A percentile compares a stretch with the other conserved stretches of the same genome.
Evolutionary conservation across 2,113 vertebrate genomes (phyloP).

Genomic region (Crotalus viridis): DNA sequence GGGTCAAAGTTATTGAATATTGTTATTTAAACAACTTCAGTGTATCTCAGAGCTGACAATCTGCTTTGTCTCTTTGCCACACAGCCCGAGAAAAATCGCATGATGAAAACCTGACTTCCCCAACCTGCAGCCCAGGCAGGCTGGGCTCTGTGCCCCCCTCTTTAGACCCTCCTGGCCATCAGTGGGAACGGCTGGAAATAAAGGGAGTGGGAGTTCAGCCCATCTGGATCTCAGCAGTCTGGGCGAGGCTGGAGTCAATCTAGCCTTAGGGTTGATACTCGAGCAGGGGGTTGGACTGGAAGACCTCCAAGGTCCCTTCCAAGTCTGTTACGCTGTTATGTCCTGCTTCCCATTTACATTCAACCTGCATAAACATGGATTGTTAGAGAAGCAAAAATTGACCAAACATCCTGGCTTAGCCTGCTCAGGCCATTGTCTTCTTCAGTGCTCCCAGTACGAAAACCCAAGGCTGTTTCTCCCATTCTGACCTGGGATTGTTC

Average conservation of each 20-base stretch:
- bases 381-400: neutral
- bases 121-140: neutral
- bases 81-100: neutral
- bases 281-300: neutral
- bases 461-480: neutral
- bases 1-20: neutral
- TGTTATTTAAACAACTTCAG: neutral
- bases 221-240: neutral
- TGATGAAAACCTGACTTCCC: neutral
- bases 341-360: neutral
- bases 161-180: neutral
- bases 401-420: neutral
- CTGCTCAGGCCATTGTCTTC: neutral
- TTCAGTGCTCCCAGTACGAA: neutral
- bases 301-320: neutral
- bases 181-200: neutral
- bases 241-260: neutral
- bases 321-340: neutral
- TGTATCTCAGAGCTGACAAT: neutral
- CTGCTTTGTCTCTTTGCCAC: neutral
- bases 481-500: constrained; percentile 1
- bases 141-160: neutral
- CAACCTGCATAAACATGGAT: neutral
- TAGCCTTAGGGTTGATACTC: neutral
- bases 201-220: neutral